Evolutionary conservation across 2,797 vertebrate species (phyloP).

Genomic region (Lepus oiostolus): DNA sequence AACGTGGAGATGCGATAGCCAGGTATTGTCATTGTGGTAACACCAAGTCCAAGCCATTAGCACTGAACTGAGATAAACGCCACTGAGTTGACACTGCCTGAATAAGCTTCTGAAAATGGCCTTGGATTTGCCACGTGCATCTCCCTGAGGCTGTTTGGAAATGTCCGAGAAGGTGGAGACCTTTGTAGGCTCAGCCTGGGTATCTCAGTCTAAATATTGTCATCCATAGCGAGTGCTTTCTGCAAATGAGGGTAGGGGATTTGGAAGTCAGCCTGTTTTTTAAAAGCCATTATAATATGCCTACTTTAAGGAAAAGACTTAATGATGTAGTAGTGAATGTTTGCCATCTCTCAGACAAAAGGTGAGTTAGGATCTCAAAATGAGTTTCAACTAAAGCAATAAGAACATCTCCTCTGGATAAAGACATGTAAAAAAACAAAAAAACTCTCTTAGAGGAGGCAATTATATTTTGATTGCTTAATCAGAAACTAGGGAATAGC

Average conservation of each 20-base stretch:
- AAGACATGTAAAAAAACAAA: not conserved
- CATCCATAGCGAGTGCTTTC: not conserved
- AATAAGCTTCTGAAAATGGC: constrained; percentile 5
- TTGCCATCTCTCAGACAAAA: constrained; percentile 51
- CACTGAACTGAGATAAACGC: constrained; percentile 5
- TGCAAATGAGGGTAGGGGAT: constrained; percentile 27
- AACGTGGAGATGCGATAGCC: constrained; percentile 53
- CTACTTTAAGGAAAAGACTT: constrained; percentile 25
- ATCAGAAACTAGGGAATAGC: constrained; percentile 51
- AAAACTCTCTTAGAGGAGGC: not conserved
- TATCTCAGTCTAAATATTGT: not conserved
- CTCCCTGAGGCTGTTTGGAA: constrained; percentile 43
- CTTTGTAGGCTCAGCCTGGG: not conserved
- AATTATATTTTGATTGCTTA: constrained; percentile 64
- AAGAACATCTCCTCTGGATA: not conserved
- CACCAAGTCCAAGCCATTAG: constrained; percentile 39
- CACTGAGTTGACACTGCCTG: not conserved
- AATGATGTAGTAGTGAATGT: not conserved
- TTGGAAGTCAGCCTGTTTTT: constrained; percentile 32
- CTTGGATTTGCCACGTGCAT: not conserved
- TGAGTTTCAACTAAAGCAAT: constrained; percentile 33
- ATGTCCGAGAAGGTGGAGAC: not conserved
- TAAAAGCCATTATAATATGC: not conserved
- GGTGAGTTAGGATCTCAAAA: constrained; percentile 23
- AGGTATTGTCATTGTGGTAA: constrained; percentile 52